phyloP scores from a whole-genome alignment of 2,888 invertebrate genomes.

The Caenorhabditis sinica region DNA sequence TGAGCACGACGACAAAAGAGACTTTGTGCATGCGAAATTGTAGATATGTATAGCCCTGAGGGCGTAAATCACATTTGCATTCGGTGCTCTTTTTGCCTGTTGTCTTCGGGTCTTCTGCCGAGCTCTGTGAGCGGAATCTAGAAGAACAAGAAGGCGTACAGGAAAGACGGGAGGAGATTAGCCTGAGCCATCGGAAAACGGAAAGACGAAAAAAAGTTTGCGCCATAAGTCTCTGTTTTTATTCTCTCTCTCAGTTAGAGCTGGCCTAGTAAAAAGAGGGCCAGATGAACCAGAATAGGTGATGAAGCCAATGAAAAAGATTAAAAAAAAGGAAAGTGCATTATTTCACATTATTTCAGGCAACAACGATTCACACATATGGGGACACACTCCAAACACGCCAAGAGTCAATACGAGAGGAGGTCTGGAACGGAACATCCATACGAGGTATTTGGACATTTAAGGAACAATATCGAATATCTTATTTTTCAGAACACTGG shows the following conservation, averaged over 20 bases:
- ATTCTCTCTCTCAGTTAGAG: constrained; percentile 10
- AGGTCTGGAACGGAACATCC: constrained; percentile 60
- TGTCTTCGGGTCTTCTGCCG: constrained; percentile 38
- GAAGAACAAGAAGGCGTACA: constrained; percentile 54
- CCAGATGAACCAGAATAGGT: constrained; percentile 63
- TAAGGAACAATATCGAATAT: constrained; percentile 7
- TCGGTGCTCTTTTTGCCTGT: constrained; percentile 56
- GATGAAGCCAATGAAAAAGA: constrained; percentile 58
- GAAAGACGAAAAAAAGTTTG: constrained; percentile 39
- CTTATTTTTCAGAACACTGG: constrained; percentile 41
- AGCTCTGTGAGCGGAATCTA: constrained; percentile 9
- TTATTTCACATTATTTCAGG: constrained; percentile 58
- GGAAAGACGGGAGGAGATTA: constrained; percentile 55
- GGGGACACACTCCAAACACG: constrained; percentile 59
- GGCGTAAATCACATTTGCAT: constrained; percentile 71
- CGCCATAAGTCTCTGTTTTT: constrained; percentile 18
- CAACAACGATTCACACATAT: constrained; percentile 48
- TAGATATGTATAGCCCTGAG: constrained; percentile 69
- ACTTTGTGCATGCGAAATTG: constrained; percentile 62
- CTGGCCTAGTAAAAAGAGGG: constrained; percentile 23
- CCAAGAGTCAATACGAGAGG: constrained; percentile 52
- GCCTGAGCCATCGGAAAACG: constrained; percentile 29
- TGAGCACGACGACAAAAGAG: constrained; percentile 56
- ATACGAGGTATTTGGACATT: constrained; percentile 23
- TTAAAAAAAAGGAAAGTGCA: constrained; percentile 8